Evolutionary conservation across 2,797 vertebrate species (phyloP), one percentile per base, ranked within the genome.

Genomic region (Labeo calbasu): DNA sequence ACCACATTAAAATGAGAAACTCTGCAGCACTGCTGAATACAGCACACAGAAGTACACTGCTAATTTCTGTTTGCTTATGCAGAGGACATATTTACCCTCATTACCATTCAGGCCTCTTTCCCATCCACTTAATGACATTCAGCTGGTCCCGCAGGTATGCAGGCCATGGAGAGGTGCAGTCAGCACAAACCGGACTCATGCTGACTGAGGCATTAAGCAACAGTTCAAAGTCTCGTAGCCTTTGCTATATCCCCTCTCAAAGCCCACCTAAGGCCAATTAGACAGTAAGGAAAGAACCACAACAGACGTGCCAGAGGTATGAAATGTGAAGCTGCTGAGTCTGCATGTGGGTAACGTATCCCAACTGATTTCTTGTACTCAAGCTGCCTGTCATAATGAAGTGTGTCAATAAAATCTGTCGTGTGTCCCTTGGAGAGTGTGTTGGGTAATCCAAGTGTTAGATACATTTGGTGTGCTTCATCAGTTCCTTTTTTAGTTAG

Each of bases 51-150:
- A 61, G 86, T 85, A 84, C 43, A 77, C 48, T 75, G 86, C 78
- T 90, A 71, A 93, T 92, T 91, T 91, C 69, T 79, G 69, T 84
- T 86, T 87, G 81, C 78, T 87, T 87, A 86, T 87, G 88, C 86
- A 78, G 79, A 25, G 21, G 25, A 84, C 81, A 57, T 81, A 63
- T 85, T 83, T 57, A 57, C 21, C 82, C 91, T 91, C 87, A 91
- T 93, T 93, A 84, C 82, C 89, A 93, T 92, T 92, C 89, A 87
- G 71, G 85, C 79, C 82, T 71, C 87, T 85, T 91, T 92, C 53
- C 90, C 89, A 92, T 90, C 90, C 89, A 88, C 69, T 79, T 93
- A 93, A 93, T 91, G 90, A 91, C 91, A 90, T 91, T 84, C 87
- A 82, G 77, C 73, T 19, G 69, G 86, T 90, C 89, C 89, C 40